These are phyloP conservation scores for Muntiacus reevesi DNA, from an alignment of 2,113 vertebrate genomes.

Conservation along the genomic window DNA sequence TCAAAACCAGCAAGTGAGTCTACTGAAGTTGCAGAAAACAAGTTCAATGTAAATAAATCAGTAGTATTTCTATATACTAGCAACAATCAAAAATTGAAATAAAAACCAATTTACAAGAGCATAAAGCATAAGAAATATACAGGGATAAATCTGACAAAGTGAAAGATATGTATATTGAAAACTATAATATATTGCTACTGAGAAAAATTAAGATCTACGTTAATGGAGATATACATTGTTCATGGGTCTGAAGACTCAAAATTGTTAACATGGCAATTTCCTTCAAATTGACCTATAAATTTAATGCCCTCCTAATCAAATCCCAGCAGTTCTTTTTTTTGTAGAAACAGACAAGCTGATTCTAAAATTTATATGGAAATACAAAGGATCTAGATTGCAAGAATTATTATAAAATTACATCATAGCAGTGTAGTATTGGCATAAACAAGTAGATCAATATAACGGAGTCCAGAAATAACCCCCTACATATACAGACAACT, in stretches of 20 bases:
- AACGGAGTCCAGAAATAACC: not conserved
- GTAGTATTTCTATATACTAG: not conserved
- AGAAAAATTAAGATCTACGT: not conserved
- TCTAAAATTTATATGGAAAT: not conserved
- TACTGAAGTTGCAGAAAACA: not conserved
- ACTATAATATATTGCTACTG: not conserved
- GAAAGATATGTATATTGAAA: not conserved
- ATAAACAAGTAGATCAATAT: not conserved
- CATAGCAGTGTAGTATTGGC: not conserved
- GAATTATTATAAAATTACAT: not conserved
- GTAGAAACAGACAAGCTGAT: not conserved
- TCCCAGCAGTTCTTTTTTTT: not conserved
- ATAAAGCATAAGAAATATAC: not conserved
- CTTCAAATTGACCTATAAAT: not conserved
- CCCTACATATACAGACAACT: not conserved
- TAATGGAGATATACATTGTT: not conserved
- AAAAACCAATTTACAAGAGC: not conserved
- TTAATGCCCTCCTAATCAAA: not conserved
- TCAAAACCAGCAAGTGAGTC: not conserved
- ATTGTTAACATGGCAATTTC: not conserved
- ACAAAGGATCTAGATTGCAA: not conserved
- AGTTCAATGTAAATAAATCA: not conserved
- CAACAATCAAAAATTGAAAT: not conserved
- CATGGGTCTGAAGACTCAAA: not conserved
- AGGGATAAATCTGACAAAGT: not conserved